Percentiles rank a stretch among this genome's conserved stretches.
phyloP scores from a whole-genome alignment of 1,140 invertebrate genomes.

The Ips typographus region DNA sequence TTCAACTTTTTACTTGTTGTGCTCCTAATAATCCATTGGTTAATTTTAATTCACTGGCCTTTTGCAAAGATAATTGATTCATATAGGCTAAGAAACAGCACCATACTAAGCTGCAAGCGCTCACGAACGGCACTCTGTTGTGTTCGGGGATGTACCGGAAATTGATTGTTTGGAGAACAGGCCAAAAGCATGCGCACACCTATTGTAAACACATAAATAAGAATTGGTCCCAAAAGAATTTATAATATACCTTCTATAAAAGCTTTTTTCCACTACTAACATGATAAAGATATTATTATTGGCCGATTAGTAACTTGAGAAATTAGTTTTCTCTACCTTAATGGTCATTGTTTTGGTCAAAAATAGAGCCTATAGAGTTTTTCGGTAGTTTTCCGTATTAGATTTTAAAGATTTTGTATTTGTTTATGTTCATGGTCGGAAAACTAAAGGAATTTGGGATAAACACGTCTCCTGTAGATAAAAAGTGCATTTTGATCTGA shows the following conservation, averaged over 20 bases:
- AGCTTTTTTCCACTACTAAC: too few species aligned
- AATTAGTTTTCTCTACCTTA: too few species aligned
- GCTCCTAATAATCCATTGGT: conserved; percentile 3
- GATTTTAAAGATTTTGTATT: too few species aligned
- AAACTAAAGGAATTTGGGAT: too few species aligned
- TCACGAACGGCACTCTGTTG: conserved; percentile 82
- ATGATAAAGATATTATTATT: too few species aligned
- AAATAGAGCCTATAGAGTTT: too few species aligned
- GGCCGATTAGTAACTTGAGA: too few species aligned
- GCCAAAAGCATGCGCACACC: conserved; percentile 80
- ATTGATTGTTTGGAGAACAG: conserved; percentile 78
- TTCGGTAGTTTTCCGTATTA: too few species aligned
- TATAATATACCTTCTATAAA: background rate
- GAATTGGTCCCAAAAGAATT: background rate
- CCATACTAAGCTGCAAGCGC: conserved; percentile 80
- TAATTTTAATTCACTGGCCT: conserved; percentile 44
- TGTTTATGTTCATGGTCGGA: too few species aligned
- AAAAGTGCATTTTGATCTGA: too few species aligned
- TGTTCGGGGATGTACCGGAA: conserved; percentile 74
- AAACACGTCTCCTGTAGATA: too few species aligned
- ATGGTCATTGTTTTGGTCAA: too few species aligned
- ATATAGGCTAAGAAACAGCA: conserved; percentile 84
- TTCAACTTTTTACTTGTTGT: background rate
- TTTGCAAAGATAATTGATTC: conserved; percentile 67
- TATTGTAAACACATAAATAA: conserved; percentile 50